Conservation (phyloP, 2,888 invertebrate species). For the Erebia ligea region DNA sequence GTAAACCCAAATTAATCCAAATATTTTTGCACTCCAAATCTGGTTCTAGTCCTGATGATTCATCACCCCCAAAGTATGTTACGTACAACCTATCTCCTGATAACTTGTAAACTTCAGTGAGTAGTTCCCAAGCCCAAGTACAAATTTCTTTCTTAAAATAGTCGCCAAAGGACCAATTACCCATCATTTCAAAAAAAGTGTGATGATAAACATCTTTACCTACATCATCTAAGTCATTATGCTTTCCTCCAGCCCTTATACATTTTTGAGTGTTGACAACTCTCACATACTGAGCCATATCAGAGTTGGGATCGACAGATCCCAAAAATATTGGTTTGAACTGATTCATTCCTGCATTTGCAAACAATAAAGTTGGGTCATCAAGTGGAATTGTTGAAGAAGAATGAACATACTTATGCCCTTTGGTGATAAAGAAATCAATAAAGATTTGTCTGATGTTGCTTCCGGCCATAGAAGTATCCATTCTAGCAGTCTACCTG, state of each 20-base stretch:
- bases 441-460: conserved; percentile 93
- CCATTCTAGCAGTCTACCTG: conserved; percentile 67
- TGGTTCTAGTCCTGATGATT: conserved; percentile 90
- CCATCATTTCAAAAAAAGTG: conserved; percentile 99
- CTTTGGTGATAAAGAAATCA: conserved; percentile 93
- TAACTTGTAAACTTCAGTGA: conserved; percentile 91
- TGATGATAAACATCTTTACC: conserved; percentile 99
- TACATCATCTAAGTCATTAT: conserved; percentile 99
- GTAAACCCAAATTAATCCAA: conserved; percentile 90
- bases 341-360: conserved; percentile 99
- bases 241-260: conserved; percentile 99
- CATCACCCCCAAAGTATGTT: conserved; percentile 98
- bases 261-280: conserved; percentile 99
- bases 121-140: conserved; percentile 98
- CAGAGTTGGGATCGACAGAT: conserved; percentile 97
- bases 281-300: conserved; percentile 94
- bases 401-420: conserved; percentile 97
- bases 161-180: conserved; percentile 99
- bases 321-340: conserved; percentile 99
- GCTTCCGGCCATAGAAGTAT: conserved; percentile 86
- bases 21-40: conserved; percentile 95
- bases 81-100: conserved; percentile 96
- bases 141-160: conserved; percentile 99
- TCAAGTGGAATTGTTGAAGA: conserved; percentile 98
- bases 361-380: conserved; percentile 98